These are phyloP conservation scores for Coreoperca whiteheadi DNA, from an alignment of 2,113 vertebrate genomes.

Conservation along the genomic window DNA sequence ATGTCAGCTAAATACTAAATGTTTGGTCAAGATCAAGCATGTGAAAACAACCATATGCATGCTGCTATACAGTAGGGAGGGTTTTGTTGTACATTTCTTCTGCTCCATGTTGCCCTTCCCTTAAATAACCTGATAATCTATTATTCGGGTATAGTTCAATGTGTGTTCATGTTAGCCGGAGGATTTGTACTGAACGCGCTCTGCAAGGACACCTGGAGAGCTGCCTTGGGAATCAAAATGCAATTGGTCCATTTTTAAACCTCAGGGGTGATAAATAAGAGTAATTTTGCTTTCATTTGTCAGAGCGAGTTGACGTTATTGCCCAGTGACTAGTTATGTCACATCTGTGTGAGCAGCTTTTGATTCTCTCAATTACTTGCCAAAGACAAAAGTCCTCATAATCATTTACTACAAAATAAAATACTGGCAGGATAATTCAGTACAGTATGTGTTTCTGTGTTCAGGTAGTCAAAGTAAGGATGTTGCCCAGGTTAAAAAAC, in stretches of 20 bases:
- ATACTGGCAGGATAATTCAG: background rate
- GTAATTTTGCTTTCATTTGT: constrained; percentile 7
- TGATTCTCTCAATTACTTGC: background rate
- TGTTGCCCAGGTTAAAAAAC: background rate
- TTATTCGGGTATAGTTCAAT: background rate
- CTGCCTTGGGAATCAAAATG: constrained; percentile 2
- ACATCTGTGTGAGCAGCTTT: constrained; percentile 25
- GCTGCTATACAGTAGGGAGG: background rate
- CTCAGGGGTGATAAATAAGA: background rate
- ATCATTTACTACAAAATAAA: background rate
- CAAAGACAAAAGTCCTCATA: background rate
- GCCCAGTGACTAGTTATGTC: background rate
- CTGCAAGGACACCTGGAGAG: constrained; percentile 24
- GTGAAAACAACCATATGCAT: background rate
- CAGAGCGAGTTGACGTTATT: background rate
- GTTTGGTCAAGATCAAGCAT: background rate
- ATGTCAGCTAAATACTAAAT: background rate
- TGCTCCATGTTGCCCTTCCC: background rate
- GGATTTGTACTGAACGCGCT: background rate
- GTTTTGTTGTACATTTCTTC: background rate
- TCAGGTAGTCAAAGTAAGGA: background rate
- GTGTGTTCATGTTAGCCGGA: background rate
- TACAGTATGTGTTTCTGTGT: background rate
- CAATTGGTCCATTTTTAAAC: constrained; percentile 30
- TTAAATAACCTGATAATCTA: background rate